Evolutionary conservation across 2,888 invertebrate genomes (phyloP), one percentile per base, ranked within the genome.

Genomic region (Dioctria linearis): DNA sequence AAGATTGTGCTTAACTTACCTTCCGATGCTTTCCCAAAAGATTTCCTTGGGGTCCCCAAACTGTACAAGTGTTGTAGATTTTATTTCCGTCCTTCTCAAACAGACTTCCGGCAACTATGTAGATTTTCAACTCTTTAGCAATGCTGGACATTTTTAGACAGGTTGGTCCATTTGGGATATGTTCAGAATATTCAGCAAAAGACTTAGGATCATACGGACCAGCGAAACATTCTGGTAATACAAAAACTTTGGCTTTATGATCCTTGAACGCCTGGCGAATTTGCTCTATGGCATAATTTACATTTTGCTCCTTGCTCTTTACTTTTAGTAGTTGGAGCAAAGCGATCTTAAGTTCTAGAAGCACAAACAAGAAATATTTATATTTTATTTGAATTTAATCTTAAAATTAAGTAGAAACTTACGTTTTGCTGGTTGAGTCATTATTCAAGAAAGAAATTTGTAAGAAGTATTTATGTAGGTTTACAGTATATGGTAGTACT

Each of bases 221-320:
- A 88, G 98, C 98, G 86, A 98, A 98, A 87, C 97, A 97, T 90
- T 98, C 98, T 0, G 95, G 95, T 42, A 95, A 87, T 2, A 92
- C 91, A 59, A 94, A 90, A 71, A 95, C 83, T 83, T 92, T 90
- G 1, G 93, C 93, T n/a, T 90, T 90, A 79, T 90, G 88, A 66
- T 90, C 87, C 84, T 93, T 93, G 13, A 82, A 82, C 0, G 96
- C 96, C 81, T 92, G 90, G 79, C 91, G 90, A 79, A 97, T 93
- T 81, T 93, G 90, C 73, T 91, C 90, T 1, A 92, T 89, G 0
- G 95, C 96, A 83, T 91, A 90, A 8, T 91, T 88, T 37, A 97
- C 87, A 88, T 97, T 98, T 83, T 91, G 91, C 0, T 89, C 84
- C 87, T 96, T 96, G 85, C 94, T 92, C 3, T 91, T 90, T 0